Percentiles rank a stretch among this genome's conserved stretches.
Conservation (phyloP, 2,797 vertebrate genomes). For the Gymnoscopelus braueri region DNA sequence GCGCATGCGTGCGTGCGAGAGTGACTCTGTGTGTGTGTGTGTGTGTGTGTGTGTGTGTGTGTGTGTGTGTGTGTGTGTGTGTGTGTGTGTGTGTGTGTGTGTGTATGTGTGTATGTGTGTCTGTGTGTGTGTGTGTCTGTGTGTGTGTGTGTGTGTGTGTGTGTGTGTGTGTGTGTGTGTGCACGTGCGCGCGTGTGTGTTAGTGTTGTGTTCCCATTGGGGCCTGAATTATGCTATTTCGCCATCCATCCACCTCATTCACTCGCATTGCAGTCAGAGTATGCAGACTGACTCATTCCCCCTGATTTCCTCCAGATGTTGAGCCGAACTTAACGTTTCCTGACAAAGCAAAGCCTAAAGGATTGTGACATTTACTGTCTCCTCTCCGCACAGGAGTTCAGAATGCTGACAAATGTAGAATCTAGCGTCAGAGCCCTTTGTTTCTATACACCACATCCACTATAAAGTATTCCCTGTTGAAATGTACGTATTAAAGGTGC, state of each 20-base stretch:
- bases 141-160: too few relatives aligned
- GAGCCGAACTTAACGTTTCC: slow-evolving; percentile 71
- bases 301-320: slow-evolving; percentile 83
- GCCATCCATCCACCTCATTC: slow-evolving; percentile 65
- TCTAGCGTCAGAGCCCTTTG: slow-evolving; percentile 16
- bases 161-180: too few relatives aligned
- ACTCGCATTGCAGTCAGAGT: slow-evolving; percentile 23
- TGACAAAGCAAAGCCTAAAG: slow-evolving; percentile 46
- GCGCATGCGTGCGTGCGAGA: too few relatives aligned
- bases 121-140: too few relatives aligned
- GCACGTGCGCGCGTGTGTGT: neutral
- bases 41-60: too few relatives aligned
- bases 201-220: neutral
- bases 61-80: too few relatives aligned
- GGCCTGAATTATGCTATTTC: slow-evolving; percentile 46
- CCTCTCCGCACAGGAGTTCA: slow-evolving; percentile 46
- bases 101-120: too few relatives aligned
- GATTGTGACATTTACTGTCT: slow-evolving; percentile 71
- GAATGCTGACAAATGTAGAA: slow-evolving; percentile 69
- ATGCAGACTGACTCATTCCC: slow-evolving; percentile 75
- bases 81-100: too few relatives aligned
- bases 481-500: too few relatives aligned
- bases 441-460: too few relatives aligned
- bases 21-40: too few relatives aligned
- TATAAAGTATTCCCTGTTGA: too few relatives aligned